These are phyloP conservation scores for Naja naja DNA, from an alignment of 2,113 vertebrate genomes.

Conservation along the genomic window DNA sequence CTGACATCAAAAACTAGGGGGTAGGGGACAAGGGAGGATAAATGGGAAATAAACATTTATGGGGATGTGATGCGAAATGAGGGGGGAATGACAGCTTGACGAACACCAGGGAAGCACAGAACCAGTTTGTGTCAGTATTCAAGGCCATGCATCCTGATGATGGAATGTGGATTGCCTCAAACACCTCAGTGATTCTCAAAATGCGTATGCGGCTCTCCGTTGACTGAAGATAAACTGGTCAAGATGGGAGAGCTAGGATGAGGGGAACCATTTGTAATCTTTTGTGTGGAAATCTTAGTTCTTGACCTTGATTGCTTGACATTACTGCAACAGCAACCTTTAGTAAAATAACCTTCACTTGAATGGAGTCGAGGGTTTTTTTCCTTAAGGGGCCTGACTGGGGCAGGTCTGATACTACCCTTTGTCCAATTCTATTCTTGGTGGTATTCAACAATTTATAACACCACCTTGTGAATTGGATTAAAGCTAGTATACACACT, in stretches of 20 bases:
- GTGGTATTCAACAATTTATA: neutral
- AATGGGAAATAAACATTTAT: neutral
- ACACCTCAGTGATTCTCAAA: neutral
- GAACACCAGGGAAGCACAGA: neutral
- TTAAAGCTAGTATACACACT: neutral
- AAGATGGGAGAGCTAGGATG: neutral
- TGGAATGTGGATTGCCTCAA: neutral
- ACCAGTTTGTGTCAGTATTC: neutral
- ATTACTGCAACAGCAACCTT: neutral
- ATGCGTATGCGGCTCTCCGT: neutral
- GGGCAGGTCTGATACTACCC: neutral
- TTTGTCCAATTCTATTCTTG: neutral
- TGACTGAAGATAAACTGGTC: neutral
- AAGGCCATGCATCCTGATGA: neutral
- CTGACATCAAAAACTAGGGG: neutral
- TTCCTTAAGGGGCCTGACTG: neutral
- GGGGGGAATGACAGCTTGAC: too few relatives aligned
- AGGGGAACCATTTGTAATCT: neutral
- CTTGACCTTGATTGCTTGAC: neutral
- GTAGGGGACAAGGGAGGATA: neutral
- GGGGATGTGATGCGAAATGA: neutral
- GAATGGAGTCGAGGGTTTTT: neutral
- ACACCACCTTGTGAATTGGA: neutral
- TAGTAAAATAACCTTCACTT: neutral
- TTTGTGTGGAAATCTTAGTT: neutral